Conservation (phyloP, 2,113 vertebrate species). For the Suricata suricatta region DNA sequence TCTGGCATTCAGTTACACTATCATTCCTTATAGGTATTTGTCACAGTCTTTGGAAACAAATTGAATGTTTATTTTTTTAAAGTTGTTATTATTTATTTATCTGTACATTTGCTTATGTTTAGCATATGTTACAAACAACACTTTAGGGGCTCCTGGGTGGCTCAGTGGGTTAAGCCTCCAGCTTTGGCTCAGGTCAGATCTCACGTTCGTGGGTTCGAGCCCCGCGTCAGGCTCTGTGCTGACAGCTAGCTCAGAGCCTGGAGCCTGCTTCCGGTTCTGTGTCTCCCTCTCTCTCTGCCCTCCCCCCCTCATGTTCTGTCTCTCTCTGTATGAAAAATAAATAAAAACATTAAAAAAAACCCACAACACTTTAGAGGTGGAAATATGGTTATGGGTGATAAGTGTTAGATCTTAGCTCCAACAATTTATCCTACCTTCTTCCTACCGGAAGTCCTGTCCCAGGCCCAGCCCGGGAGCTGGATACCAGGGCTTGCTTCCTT, state of each 20-base stretch:
- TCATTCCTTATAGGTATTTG: slow-evolving; percentile 8
- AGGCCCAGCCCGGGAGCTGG: neutral
- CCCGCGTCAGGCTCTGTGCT: no score
- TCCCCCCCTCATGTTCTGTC: no score
- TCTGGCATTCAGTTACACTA: neutral
- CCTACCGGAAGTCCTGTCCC: no score
- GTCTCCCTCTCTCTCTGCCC: no score
- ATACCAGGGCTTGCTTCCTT: neutral
- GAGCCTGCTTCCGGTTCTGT: no score
- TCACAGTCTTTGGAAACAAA: neutral
- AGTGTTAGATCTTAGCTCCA: neutral
- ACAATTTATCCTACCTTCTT: neutral
- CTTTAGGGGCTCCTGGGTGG: no score
- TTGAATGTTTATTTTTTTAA: neutral
- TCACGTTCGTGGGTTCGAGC: no score
- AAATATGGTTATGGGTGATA: neutral
- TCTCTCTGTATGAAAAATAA: no score
- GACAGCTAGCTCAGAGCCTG: no score
- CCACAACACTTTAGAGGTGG: neutral
- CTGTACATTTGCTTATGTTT: neutral
- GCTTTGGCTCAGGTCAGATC: no score
- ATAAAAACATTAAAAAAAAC: no score
- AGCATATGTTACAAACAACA: neutral
- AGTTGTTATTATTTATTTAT: neutral
- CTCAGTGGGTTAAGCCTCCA: no score